A percentile compares a stretch with the other conserved stretches of the same genome.
Conservation (phyloP, 2,888 invertebrate species). For the Eupithecia dodoneata region DNA sequence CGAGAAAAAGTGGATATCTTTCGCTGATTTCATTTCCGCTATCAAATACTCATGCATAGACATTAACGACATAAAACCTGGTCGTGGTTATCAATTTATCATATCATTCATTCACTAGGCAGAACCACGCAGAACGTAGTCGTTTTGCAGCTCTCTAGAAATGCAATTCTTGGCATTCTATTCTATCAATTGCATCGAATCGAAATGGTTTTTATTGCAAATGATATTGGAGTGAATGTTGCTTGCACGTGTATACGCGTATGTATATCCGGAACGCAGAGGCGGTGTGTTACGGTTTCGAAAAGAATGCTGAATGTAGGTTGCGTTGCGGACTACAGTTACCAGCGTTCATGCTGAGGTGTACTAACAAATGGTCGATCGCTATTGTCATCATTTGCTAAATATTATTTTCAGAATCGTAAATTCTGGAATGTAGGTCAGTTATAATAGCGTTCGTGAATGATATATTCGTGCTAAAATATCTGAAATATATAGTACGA, state of each 20-base stretch:
- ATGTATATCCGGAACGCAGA: conserved; percentile 78
- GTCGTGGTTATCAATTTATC: conserved; percentile 60
- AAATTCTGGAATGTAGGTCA: conserved; percentile 51
- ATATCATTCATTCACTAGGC: conserved; percentile 61
- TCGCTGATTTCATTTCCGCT: conserved; percentile 24
- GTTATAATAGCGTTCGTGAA: conserved; percentile 36
- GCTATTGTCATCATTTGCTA: conserved; percentile 68
- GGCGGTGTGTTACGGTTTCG: conserved; percentile 83
- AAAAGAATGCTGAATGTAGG: conserved; percentile 84
- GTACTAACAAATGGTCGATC: conserved; percentile 69
- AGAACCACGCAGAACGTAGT: conserved; percentile 61
- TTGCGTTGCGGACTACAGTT: conserved; percentile 81
- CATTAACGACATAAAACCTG: conserved; percentile 28
- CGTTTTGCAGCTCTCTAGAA: conserved; percentile 77
- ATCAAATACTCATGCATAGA: conserved; percentile 15
- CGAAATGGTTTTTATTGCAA: conserved; percentile 72
- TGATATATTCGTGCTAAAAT: conserved; percentile 33
- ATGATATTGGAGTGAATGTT: conserved; percentile 72
- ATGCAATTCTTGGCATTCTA: conserved; percentile 71
- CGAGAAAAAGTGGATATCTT: conserved; percentile 7
- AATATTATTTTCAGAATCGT: conserved; percentile 59
- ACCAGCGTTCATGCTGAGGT: conserved; percentile 71
- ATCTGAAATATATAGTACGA: conserved; percentile 14
- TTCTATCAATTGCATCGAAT: conserved; percentile 60
- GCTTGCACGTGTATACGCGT: conserved; percentile 59